A percentile compares a stretch with the other conserved stretches of the same genome.
phyloP scores from a whole-genome alignment of 2,888 invertebrate genomes.

The Drosophila mulleri region DNA sequence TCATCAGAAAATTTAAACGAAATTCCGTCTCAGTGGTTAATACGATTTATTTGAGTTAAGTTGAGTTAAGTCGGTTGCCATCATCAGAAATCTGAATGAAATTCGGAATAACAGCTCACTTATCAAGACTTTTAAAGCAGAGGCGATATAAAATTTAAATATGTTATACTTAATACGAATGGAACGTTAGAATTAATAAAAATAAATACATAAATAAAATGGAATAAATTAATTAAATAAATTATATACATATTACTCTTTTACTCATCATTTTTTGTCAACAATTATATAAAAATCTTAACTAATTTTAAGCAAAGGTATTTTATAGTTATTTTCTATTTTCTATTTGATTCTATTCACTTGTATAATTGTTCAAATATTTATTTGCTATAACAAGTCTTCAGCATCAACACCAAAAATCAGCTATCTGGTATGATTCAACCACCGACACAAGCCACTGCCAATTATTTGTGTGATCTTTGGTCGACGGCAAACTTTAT shows the following conservation, averaged over 20 bases:
- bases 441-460: constrained; percentile 22
- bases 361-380: not conserved
- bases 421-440: constrained; percentile 3
- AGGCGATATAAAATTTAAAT: not conserved
- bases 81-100: not conserved
- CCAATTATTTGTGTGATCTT: constrained; percentile 43
- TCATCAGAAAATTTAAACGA: not conserved
- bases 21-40: not conserved
- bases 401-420: not conserved
- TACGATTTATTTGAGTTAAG: not conserved
- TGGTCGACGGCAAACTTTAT: constrained; percentile 26
- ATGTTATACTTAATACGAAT: not conserved
- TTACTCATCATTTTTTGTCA: not conserved
- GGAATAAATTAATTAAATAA: not conserved
- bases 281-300: not conserved
- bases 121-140: not conserved
- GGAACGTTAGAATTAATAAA: not conserved
- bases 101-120: not conserved
- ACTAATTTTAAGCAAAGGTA: not conserved
- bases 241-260: not conserved
- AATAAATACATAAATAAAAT: not conserved
- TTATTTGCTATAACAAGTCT: too few species aligned
- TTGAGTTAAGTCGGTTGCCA: not conserved
- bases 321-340: not conserved
- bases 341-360: too few species aligned